A percentile compares a stretch with the other conserved stretches of the same genome.
Conservation (phyloP, 2,797 vertebrate genomes). For the Limosa lapponica region DNA sequence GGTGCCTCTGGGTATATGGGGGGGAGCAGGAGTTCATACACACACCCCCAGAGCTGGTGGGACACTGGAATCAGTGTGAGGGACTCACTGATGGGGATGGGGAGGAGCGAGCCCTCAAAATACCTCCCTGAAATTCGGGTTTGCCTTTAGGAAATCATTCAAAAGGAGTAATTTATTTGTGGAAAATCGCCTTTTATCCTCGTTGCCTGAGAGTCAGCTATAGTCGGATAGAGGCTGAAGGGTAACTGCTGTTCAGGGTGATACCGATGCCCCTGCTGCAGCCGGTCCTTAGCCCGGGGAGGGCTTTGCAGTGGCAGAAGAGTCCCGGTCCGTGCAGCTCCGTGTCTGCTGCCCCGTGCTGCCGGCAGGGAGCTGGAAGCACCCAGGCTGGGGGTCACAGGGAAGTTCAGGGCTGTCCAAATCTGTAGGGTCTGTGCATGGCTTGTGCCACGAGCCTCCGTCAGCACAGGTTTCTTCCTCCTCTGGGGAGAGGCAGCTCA, state of each 20-base stretch:
- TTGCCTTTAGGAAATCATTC: neutral
- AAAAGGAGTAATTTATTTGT: neutral
- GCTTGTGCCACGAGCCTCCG: neutral
- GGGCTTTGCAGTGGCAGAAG: neutral
- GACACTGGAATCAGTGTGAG: neutral
- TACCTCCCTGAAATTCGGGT: neutral
- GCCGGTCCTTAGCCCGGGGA: rapidly evolving
- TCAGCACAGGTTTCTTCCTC: neutral
- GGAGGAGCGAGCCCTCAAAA: neutral
- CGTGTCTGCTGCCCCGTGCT: rapidly evolving
- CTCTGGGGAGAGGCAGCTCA: neutral
- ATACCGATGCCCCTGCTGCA: neutral
- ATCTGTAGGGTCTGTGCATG: neutral
- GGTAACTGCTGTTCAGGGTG: neutral
- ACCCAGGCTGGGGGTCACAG: neutral
- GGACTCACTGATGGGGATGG: neutral
- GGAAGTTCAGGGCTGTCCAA: too few relatives aligned
- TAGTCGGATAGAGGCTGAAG: neutral
- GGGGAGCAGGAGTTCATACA: neutral
- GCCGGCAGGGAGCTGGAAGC: neutral
- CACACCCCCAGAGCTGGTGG: neutral
- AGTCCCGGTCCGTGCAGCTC: neutral
- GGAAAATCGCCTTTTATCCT: neutral
- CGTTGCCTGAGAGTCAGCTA: neutral
- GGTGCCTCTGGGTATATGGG: too few relatives aligned